phyloP scores from a whole-genome alignment of 2,797 vertebrate species.

The Sebastes goodei region DNA sequence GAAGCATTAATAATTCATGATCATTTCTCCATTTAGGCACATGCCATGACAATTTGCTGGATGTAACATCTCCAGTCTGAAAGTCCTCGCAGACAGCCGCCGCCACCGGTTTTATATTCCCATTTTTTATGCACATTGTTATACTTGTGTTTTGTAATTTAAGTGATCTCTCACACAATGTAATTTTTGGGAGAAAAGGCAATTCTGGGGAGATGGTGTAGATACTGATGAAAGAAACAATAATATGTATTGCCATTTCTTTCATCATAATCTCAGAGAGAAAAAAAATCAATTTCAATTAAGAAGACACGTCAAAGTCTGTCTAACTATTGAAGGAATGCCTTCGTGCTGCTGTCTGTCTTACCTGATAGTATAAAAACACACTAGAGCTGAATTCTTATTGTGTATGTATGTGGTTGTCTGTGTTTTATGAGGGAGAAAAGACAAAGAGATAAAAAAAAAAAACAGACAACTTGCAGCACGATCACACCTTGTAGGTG shows the following conservation, averaged over 20 bases:
- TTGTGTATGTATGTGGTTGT: not conserved
- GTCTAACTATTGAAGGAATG: not conserved
- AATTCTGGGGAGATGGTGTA: conserved; percentile 5
- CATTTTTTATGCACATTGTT: conserved; percentile 12
- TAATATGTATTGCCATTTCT: conserved; percentile 34
- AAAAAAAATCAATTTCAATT: conserved; percentile 25
- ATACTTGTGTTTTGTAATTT: conserved; percentile 28
- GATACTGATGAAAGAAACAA: conserved; percentile 40
- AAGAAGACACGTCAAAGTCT: conserved; percentile 25
- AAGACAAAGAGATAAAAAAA: not conserved
- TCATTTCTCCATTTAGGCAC: conserved; percentile 30
- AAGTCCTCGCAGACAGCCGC: conserved; percentile 11
- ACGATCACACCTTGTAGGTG: not conserved
- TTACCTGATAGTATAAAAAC: conserved; percentile 14
- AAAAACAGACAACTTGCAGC: not conserved
- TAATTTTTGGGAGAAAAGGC: not conserved
- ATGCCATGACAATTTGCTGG: conserved; percentile 23
- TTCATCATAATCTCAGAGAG: conserved; percentile 45
- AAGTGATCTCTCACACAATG: conserved; percentile 27
- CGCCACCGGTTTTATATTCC: conserved; percentile 6
- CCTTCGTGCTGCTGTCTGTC: conserved; percentile 13
- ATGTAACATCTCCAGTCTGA: conserved; percentile 16
- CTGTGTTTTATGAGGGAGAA: not conserved
- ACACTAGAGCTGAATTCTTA: not conserved
- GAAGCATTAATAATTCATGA: conserved; percentile 53